These are phyloP conservation scores for Barnardius zonarius DNA, from an alignment of 2,113 vertebrate species.

Conservation along the genomic window DNA sequence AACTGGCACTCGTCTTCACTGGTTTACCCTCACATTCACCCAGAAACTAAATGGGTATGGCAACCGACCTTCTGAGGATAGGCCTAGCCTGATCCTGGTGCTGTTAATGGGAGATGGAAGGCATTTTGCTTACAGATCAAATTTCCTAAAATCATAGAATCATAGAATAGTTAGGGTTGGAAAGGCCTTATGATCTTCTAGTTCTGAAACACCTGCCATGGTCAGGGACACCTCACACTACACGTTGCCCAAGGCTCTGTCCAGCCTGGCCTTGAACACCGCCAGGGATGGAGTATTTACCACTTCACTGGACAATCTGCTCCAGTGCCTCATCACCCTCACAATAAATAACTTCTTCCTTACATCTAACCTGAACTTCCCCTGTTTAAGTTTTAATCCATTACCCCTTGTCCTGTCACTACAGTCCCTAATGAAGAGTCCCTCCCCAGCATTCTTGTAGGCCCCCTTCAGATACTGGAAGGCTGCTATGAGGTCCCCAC, in stretches of 20 bases:
- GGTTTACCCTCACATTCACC: background rate
- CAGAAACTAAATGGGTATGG: background rate
- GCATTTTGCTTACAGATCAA: background rate
- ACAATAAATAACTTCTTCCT: background rate
- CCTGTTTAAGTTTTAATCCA: background rate
- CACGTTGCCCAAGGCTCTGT: background rate
- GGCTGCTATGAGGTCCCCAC: too few species aligned
- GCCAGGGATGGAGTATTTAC: background rate
- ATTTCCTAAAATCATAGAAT: background rate
- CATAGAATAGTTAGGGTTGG: background rate
- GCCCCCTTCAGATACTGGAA: background rate
- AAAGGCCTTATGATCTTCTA: background rate
- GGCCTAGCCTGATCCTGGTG: rapidly evolving
- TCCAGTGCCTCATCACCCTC: background rate
- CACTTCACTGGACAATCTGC: background rate
- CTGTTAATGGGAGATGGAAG: background rate
- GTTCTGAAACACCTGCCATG: background rate
- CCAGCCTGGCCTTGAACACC: background rate
- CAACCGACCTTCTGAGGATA: background rate
- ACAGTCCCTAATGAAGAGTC: background rate
- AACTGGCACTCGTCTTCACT: slow-evolving; percentile 2
- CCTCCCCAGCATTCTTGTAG: background rate
- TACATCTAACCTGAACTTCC: background rate
- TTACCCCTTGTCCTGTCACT: background rate
- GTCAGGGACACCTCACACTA: background rate